Percentiles rank a stretch among this genome's conserved stretches.
These are phyloP conservation scores for Amblyornis subalaris DNA, from an alignment of 2,113 vertebrate genomes.

Conservation along the genomic window DNA sequence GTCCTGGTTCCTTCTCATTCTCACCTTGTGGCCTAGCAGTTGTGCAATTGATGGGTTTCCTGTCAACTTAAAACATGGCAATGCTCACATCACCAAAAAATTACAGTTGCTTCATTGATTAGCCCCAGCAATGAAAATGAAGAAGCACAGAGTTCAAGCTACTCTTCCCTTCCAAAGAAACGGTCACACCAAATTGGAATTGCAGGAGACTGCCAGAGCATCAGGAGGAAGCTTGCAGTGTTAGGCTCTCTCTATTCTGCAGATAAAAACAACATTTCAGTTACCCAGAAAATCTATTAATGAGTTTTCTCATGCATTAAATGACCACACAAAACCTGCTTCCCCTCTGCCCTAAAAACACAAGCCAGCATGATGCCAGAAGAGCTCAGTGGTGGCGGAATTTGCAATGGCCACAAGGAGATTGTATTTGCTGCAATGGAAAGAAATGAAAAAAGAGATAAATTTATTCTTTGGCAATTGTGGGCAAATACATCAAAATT, in stretches of 20 bases:
- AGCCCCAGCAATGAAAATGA: background rate
- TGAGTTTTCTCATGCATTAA: slow-evolving; percentile 63
- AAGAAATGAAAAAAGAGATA: background rate
- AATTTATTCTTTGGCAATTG: background rate
- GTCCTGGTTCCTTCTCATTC: background rate
- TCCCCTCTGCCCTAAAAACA: slow-evolving; percentile 16
- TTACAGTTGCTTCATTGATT: slow-evolving; percentile 32
- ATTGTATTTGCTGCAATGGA: background rate
- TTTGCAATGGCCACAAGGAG: background rate
- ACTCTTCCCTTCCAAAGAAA: slow-evolving; percentile 34
- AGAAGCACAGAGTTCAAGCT: background rate
- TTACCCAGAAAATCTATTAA: slow-evolving; percentile 51
- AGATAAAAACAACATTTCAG: slow-evolving; percentile 30
- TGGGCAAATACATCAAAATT: background rate
- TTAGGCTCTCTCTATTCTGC: background rate
- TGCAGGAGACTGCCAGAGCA: slow-evolving; percentile 17
- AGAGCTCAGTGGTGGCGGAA: background rate
- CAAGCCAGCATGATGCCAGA: slow-evolving; percentile 1
- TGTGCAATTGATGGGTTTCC: background rate
- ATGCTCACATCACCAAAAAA: background rate
- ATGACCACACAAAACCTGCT: slow-evolving; percentile 50
- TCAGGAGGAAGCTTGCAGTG: background rate
- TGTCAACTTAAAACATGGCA: background rate
- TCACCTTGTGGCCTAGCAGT: background rate
- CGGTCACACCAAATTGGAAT: slow-evolving; percentile 31